Percentiles rank a stretch among this genome's conserved stretches.
phyloP scores from a whole-genome alignment of 2,113 vertebrate species.

The Nycticryphes semicollaris region DNA sequence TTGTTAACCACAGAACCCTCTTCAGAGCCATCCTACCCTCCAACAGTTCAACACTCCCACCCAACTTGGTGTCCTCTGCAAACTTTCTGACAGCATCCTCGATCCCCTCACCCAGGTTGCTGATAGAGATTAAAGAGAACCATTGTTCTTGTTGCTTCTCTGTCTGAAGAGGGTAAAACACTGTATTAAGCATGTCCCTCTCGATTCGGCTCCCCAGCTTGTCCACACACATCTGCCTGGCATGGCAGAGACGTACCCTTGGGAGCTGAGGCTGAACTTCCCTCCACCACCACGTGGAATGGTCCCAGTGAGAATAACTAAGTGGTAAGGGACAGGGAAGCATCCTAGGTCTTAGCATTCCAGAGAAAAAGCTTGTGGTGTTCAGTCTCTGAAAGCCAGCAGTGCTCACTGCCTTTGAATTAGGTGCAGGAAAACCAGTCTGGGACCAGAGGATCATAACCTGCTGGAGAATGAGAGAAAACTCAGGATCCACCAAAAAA shows the following conservation, averaged over 20 bases:
- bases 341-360: neutral
- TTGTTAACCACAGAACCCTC: neutral
- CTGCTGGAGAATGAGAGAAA: neutral
- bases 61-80: neutral
- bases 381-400: neutral
- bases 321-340: neutral
- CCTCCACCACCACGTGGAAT: neutral
- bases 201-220: neutral
- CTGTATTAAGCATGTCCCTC: too few species aligned
- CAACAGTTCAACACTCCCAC: neutral
- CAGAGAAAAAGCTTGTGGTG: neutral
- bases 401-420: neutral
- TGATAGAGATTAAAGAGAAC: neutral
- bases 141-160: neutral
- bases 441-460: fast-evolving
- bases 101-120: neutral
- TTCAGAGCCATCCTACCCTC: neutral
- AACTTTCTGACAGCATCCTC: neutral
- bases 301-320: neutral
- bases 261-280: neutral
- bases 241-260: fast-evolving
- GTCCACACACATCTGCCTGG: fast-evolving
- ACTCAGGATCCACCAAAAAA: neutral
- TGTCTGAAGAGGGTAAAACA: too few species aligned
- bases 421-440: fast-evolving